Base-by-base conservation (phyloP, 2,888 invertebrate species). In the Scaeva pyrastri region DNA sequence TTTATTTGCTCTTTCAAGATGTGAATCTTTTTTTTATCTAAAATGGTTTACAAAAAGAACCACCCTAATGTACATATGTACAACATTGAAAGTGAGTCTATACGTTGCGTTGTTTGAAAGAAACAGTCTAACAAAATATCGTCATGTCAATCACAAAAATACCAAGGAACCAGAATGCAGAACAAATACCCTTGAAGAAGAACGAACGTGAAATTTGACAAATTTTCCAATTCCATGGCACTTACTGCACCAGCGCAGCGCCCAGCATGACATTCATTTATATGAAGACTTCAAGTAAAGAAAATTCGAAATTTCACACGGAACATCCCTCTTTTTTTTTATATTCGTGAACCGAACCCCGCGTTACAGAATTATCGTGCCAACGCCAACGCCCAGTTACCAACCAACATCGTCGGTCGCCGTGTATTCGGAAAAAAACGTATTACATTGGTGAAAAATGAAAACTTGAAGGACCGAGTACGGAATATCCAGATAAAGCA, bases 121-220 rank as follows among this genome's bases (percentile, higher is more conserved):
- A 7, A 5, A 31, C 39, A 39, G 11, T 10, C 11, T 39, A 8
- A 39, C 3, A 39, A 26, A 52, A 52, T 52, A 77, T 78, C 92
- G 92, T 92, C 92, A 92, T 91, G 90, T 91, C 91, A 92, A 91
- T 92, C 91, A 91, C 91, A 89, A 90, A 90, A 90, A 81, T 80
- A 91, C 88, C 88, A 90, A 91, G 92, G 73, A n/a, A 66, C 5
- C 74, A 82, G 75, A 55, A 83, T 41, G 64, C 62, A 71, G 73
- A 43, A 83, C 58, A 72, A 60, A 85, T 74, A 31, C 2, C 74
- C 77, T 77, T 66, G 77, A 45, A 52, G 75, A 4, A 16, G 11
- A 45, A 12, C 2, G 2, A 45, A 12, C 0, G 2, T 48, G 45
- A 8, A 1, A 8, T 21, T 0, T 21, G 2, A 23, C 14, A 23